Percentiles rank a stretch among this genome's conserved stretches.
Evolutionary conservation across 2,797 vertebrate genomes (phyloP).

Genomic region (Danio aesculapii): DNA sequence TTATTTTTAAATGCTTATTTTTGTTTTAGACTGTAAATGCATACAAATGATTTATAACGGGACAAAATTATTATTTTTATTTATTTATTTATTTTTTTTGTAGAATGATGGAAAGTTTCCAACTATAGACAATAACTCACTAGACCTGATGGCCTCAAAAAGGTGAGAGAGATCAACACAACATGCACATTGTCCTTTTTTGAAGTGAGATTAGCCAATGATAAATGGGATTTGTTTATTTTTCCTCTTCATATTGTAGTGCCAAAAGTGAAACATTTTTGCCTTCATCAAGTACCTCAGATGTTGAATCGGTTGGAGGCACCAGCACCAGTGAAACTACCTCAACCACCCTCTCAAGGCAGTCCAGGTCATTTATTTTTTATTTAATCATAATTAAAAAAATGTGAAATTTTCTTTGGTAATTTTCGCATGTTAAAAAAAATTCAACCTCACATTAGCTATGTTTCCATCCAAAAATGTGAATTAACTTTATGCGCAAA

Average conservation of each 20-base stretch:
- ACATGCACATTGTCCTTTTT: not conserved
- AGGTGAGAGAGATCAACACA: conserved; percentile 78
- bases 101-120: conserved; percentile 83
- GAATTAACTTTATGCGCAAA: too few relatives aligned
- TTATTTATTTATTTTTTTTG: conserved; percentile 46
- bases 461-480: too few relatives aligned
- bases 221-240: not conserved
- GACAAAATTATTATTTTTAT: not conserved
- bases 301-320: conserved; percentile 91
- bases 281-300: conserved; percentile 91
- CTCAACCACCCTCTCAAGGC: conserved; percentile 95
- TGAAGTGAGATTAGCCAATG: too few relatives aligned
- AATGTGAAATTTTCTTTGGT: too few relatives aligned
- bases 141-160: conserved; percentile 86
- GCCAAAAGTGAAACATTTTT: conserved; percentile 86
- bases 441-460: too few relatives aligned
- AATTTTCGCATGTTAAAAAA: too few relatives aligned
- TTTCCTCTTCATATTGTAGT: conserved; percentile 23
- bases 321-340: conserved; percentile 98
- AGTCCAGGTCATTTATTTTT: conserved; percentile 83
- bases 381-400: not conserved
- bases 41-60: too few relatives aligned
- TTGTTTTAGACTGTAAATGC: not conserved
- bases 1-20: not conserved
- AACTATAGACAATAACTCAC: conserved; percentile 78